These are phyloP conservation scores for Drosophila funebris DNA, from an alignment of 1,140 invertebrate species.

Conservation along the genomic window DNA sequence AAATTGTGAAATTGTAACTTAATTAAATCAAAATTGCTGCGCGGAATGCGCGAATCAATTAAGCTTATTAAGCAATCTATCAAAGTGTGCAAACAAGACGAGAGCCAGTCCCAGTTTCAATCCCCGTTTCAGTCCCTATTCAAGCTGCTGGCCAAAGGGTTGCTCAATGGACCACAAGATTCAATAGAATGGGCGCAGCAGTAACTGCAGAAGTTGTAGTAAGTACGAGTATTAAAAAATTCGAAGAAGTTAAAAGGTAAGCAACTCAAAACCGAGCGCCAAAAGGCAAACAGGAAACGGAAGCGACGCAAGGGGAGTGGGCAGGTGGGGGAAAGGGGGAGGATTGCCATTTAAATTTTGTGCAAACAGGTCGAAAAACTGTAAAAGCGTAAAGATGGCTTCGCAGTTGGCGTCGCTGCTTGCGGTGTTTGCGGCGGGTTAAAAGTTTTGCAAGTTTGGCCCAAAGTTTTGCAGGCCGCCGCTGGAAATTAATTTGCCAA, in stretches of 20 bases:
- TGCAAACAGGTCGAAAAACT: slow-evolving; percentile 80
- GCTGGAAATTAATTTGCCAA: slow-evolving; percentile 81
- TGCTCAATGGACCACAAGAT: slow-evolving; percentile 52
- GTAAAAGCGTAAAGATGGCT: slow-evolving; percentile 79
- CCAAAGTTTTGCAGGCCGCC: slow-evolving; percentile 68
- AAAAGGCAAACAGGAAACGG: slow-evolving; percentile 70
- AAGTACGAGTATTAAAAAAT: slow-evolving; percentile 24
- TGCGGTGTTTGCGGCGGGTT: slow-evolving; percentile 77
- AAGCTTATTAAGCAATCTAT: slow-evolving; percentile 82
- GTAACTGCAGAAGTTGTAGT: background rate
- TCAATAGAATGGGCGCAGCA: slow-evolving; percentile 49
- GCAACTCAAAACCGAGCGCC: slow-evolving; percentile 54
- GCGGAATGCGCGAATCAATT: slow-evolving; percentile 76
- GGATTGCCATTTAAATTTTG: slow-evolving; percentile 76
- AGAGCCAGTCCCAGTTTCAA: background rate
- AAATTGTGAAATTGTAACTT: slow-evolving; percentile 68
- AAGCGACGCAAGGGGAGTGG: slow-evolving; percentile 37
- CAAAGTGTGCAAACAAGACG: slow-evolving; percentile 72
- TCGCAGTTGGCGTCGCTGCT: slow-evolving; percentile 45
- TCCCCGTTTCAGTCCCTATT: background rate
- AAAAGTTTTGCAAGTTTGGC: slow-evolving; percentile 76
- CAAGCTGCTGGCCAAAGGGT: slow-evolving; percentile 24
- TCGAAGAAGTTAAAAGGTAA: slow-evolving; percentile 67
- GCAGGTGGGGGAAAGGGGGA: background rate
- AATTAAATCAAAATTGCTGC: slow-evolving; percentile 75